phyloP scores from a whole-genome alignment of 2,888 invertebrate species.

The Oxytorus armatus region DNA sequence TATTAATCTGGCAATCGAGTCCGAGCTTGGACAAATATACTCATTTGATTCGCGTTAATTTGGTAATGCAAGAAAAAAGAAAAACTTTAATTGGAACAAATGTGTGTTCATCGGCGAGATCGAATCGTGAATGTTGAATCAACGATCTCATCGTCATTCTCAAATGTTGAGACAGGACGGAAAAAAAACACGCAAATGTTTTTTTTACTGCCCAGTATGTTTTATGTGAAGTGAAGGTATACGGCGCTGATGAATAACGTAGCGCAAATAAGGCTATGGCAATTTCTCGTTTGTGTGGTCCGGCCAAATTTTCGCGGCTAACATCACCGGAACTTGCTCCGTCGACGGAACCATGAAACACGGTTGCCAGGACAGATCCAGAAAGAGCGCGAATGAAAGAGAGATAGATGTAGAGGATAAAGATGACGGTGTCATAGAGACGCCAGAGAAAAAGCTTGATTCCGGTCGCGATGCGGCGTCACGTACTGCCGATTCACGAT shows the following conservation, averaged over 20 bases:
- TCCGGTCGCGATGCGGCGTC: slow-evolving; percentile 70
- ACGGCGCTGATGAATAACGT: slow-evolving; percentile 37
- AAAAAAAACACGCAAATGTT: background rate
- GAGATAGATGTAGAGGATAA: slow-evolving; percentile 5
- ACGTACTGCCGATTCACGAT: slow-evolving; percentile 73
- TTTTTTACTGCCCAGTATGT: background rate
- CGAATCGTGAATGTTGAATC: too few species aligned
- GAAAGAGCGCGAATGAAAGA: background rate
- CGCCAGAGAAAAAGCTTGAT: slow-evolving; percentile 49
- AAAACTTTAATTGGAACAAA: too few species aligned
- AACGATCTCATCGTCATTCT: slow-evolving; percentile 17
- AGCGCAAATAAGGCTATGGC: slow-evolving; percentile 31
- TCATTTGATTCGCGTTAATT: too few species aligned
- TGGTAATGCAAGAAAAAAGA: too few species aligned
- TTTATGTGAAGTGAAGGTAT: background rate
- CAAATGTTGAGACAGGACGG: background rate
- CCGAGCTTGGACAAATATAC: too few species aligned
- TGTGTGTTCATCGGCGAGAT: too few species aligned
- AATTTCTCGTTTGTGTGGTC: slow-evolving; percentile 61
- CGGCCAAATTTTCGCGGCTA: slow-evolving; percentile 64
- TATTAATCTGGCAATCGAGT: too few species aligned
- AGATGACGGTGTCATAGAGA: slow-evolving; percentile 22
- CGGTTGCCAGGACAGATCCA: slow-evolving; percentile 11
- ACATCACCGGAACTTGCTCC: slow-evolving; percentile 53
- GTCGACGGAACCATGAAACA: slow-evolving; percentile 14